phyloP scores from a whole-genome alignment of 1,140 invertebrate species.

The Limonius californicus region DNA sequence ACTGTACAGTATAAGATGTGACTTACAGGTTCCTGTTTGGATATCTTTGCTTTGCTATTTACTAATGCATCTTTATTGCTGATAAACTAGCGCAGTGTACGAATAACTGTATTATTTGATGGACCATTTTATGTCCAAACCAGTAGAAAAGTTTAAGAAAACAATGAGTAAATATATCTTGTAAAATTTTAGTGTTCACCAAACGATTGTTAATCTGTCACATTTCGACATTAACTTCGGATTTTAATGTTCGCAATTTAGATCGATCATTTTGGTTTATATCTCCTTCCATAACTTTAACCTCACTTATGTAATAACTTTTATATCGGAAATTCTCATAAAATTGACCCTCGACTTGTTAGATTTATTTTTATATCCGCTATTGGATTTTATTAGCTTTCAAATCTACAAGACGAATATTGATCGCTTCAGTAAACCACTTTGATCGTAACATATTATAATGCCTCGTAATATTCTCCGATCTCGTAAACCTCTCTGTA shows the following conservation, averaged over 20 bases:
- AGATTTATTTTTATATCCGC: constrained; percentile 30
- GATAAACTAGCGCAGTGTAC: no score
- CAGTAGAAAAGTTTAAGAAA: no score
- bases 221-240: no score
- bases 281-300: background rate
- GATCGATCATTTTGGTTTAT: background rate
- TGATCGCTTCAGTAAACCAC: constrained; percentile 13
- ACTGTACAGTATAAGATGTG: no score
- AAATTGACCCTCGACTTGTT: constrained; percentile 28
- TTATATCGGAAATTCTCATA: constrained; percentile 24
- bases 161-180: no score
- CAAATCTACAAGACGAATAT: constrained; percentile 21
- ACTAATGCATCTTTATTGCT: no score
- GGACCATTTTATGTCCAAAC: no score
- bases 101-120: no score
- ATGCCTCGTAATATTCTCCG: constrained; percentile 10
- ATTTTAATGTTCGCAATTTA: background rate
- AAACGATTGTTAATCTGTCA: no score
- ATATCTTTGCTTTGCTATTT: no score
- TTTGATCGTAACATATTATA: constrained; percentile 13
- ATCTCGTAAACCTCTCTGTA: constrained; percentile 7
- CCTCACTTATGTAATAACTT: constrained; percentile 18
- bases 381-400: constrained; percentile 29
- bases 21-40: no score
- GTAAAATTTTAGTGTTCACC: no score